Evolutionary conservation across 2,113 vertebrate genomes (phyloP).

Genomic region (Ochotona princeps): DNA sequence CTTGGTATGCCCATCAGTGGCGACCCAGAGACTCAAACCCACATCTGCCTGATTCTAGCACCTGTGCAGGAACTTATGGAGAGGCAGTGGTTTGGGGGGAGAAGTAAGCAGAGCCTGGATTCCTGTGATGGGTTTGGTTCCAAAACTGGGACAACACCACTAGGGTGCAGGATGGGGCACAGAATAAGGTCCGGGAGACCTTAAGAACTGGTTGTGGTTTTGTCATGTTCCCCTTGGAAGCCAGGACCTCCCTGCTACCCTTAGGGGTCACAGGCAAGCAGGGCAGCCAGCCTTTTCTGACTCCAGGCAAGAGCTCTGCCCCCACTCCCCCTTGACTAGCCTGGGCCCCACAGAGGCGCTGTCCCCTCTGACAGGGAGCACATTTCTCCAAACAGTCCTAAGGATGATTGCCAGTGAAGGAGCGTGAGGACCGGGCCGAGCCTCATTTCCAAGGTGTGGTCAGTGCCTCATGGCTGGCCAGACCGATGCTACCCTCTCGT

Average conservation of each 20-base stretch:
- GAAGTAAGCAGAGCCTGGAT: constrained; percentile 37
- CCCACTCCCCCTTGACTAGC: neutral
- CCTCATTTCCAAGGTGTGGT: neutral
- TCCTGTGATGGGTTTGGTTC: constrained; percentile 27
- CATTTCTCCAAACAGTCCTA: neutral
- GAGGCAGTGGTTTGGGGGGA: constrained; percentile 9
- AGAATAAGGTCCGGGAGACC: neutral
- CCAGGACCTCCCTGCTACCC: neutral
- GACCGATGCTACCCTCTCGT: too few species aligned
- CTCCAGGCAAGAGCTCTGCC: neutral
- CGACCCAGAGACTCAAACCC: neutral
- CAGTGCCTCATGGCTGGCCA: too few species aligned
- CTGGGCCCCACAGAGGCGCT: too few species aligned
- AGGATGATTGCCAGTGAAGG: too few species aligned
- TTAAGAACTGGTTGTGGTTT: neutral
- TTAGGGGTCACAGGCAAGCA: neutral
- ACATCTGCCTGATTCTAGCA: neutral
- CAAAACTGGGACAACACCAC: constrained; percentile 44
- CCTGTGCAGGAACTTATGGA: neutral
- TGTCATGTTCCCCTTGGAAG: neutral
- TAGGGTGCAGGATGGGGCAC: neutral
- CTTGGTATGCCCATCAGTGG: neutral
- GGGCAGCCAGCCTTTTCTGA: too few species aligned
- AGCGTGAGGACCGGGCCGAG: neutral
- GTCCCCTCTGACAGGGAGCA: neutral